Evolutionary conservation across 2,113 vertebrate species (phyloP).

Genomic region (Alaudala cheleensis): DNA sequence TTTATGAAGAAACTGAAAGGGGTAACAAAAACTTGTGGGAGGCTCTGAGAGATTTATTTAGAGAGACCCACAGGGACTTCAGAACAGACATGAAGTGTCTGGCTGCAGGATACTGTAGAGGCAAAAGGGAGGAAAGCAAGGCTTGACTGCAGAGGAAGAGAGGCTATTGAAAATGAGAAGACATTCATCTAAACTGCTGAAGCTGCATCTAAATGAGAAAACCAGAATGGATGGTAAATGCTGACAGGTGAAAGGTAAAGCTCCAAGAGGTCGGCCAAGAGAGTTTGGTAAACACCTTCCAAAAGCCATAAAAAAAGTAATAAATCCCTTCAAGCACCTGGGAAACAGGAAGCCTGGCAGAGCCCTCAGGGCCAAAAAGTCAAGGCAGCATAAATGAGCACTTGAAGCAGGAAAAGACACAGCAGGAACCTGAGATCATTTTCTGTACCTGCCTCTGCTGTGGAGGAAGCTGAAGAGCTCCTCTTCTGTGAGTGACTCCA

Average conservation of each 20-base stretch:
- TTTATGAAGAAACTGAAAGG: neutral
- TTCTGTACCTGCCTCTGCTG: neutral
- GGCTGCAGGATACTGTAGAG: neutral
- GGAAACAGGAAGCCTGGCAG: slow-evolving; percentile 11
- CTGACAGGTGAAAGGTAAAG: slow-evolving; percentile 28
- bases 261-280: neutral
- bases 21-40: neutral
- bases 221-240: neutral
- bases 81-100: neutral
- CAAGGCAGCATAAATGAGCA: neutral
- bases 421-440: neutral
- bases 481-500: accelerated
- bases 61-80: neutral
- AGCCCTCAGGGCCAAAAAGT: neutral
- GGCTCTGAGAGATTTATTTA: neutral
- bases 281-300: neutral
- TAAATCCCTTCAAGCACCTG: slow-evolving; percentile 14
- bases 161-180: neutral
- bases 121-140: neutral
- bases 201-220: neutral
- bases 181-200: neutral
- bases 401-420: neutral
- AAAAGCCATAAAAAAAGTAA: neutral
- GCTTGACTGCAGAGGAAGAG: neutral
- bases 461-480: neutral